Percentiles rank a stretch among this genome's conserved stretches.
Conservation (phyloP, 2,113 vertebrate species). For the Gallinago media region DNA sequence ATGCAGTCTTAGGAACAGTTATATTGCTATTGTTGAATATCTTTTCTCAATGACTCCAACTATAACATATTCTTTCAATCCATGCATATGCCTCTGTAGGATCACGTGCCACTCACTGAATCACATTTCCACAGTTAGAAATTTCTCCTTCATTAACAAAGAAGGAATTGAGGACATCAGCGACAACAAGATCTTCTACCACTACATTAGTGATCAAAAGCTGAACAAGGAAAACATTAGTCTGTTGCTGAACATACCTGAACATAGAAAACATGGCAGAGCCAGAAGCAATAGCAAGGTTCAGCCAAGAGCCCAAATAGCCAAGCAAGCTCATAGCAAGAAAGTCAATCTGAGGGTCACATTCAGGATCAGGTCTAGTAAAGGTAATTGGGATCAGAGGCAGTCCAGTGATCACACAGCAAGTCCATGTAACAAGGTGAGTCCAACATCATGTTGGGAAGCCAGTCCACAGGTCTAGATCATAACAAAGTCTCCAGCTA, state of each 20-base stretch:
- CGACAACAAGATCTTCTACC: neutral
- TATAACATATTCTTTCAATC: neutral
- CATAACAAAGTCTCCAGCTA: neutral
- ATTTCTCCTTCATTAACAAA: neutral
- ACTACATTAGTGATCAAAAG: neutral
- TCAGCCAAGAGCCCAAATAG: neutral
- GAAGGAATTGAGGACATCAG: neutral
- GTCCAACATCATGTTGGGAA: neutral
- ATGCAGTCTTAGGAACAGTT: neutral
- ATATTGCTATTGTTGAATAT: neutral
- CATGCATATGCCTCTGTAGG: neutral
- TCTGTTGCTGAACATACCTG: neutral
- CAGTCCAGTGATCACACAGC: neutral
- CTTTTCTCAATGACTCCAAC: neutral
- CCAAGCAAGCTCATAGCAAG: neutral
- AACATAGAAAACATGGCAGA: neutral
- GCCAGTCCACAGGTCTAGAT: neutral
- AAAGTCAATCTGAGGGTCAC: neutral
- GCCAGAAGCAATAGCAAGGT: neutral
- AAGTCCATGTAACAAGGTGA: accelerated
- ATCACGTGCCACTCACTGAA: neutral
- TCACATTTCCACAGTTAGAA: neutral
- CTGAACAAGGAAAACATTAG: accelerated
- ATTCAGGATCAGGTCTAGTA: neutral
- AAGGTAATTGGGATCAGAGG: neutral